Conservation (phyloP, 2,888 invertebrate species). For the Coronaproctus castanopsis region DNA sequence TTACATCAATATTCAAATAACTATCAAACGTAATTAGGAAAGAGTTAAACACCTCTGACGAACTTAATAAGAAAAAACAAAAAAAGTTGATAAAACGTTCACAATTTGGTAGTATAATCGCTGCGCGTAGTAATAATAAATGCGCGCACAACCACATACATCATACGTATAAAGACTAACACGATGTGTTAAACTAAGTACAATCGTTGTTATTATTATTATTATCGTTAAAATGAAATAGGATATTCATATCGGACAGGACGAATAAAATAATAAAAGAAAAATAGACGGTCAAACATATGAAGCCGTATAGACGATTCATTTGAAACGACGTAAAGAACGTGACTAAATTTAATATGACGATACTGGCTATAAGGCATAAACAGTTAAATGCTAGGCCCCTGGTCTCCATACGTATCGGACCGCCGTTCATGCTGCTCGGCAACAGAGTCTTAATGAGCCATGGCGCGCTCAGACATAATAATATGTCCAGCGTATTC, state of each 20-base stretch:
- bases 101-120: too few relatives aligned
- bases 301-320: slow-evolving; percentile 43
- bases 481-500: slow-evolving; percentile 62
- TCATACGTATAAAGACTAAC: too few relatives aligned
- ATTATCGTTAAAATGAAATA: slow-evolving; percentile 23
- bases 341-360: slow-evolving; percentile 44
- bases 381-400: slow-evolving; percentile 65
- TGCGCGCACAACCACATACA: too few relatives aligned
- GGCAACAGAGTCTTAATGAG: slow-evolving; percentile 45
- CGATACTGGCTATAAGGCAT: slow-evolving; percentile 52
- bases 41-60: too few relatives aligned
- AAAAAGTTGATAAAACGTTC: too few relatives aligned
- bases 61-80: too few relatives aligned
- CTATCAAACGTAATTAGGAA: too few relatives aligned
- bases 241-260: slow-evolving; percentile 54
- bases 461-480: slow-evolving; percentile 71
- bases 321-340: slow-evolving; percentile 48
- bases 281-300: slow-evolving; percentile 43
- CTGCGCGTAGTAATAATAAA: too few relatives aligned
- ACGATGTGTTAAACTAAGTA: too few relatives aligned
- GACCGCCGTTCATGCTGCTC: slow-evolving; percentile 27
- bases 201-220: too few relatives aligned
- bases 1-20: too few relatives aligned
- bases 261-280: slow-evolving; percentile 55
- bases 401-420: slow-evolving; percentile 48